Evolutionary conservation across 2,113 vertebrate species (phyloP), one percentile per base, ranked within the genome.

Genomic region (Strix uralensis): DNA sequence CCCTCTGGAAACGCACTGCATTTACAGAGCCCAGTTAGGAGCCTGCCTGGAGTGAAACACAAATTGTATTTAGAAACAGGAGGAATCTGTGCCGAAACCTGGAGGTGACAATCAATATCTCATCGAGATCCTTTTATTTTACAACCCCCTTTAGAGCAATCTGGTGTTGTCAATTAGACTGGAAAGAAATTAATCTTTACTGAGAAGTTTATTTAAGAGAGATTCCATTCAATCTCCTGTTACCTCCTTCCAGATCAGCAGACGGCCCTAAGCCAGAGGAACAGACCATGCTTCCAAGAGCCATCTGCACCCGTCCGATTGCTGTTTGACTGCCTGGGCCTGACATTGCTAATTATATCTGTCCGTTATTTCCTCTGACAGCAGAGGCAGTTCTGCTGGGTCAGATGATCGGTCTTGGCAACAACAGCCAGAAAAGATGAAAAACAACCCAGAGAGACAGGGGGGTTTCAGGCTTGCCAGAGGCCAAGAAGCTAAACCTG

Each of bases 311-410:
- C 55, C 3, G 0, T 44, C 59, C 3, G 0, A 69, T 26, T 40
- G 65, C 77, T 73, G 29, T 67, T 92, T 75, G 58, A 59, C 95
- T 83, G 84, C 62, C 81, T 73, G 66, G 49, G 71, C 67, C 81
- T 90, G 84, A 69, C 79, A 14, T 54, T 9, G 29, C 81, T 96
- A 88, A 96, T 96, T 97, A 69, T 54, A 78, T 91, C 79, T 88
- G 47, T 59, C 66, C 8, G 0, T 52, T 74, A 77, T 70, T 95
- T 91, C 71, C 46, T 94, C 83, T 38, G 40, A 94, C 11, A 58
- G 74, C 71, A 74, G 82, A 94, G 27, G 55, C 0, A 2, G 44
- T 32, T 91, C 74, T 89, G 59, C 63, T 3, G 6, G 74, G 61
- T 86, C 79, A 65, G 67, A 38, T 22, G 47, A 49, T 10, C 29